Conservation (phyloP, 2,888 invertebrate species). For the Pheosia tremula region DNA sequence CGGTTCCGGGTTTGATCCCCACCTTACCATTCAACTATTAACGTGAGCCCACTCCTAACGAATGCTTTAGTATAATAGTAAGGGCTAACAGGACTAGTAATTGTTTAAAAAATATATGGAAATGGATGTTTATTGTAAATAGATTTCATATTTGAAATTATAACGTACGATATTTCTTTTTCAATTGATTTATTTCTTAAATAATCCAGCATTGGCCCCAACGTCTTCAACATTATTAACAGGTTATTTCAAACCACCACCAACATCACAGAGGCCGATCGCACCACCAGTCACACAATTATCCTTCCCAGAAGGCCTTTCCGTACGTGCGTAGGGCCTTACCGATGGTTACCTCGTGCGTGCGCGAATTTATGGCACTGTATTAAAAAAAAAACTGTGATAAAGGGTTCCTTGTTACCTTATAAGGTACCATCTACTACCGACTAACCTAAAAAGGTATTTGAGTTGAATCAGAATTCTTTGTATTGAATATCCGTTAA, state of each 20-base stretch:
- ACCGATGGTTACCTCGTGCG: constrained; percentile 22
- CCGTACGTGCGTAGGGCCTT: constrained; percentile 43
- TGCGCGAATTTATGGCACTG: constrained; percentile 24
- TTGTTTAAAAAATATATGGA: too few species aligned
- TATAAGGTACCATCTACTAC: background rate
- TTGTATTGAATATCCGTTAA: background rate
- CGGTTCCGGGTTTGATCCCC: too few species aligned
- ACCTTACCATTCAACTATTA: too few species aligned
- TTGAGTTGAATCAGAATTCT: background rate
- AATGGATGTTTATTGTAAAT: too few species aligned
- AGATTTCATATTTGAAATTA: too few species aligned
- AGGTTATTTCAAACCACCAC: background rate
- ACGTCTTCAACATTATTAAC: background rate
- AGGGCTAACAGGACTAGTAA: too few species aligned
- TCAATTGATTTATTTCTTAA: background rate
- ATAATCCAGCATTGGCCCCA: background rate
- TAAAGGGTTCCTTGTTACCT: constrained; percentile 11
- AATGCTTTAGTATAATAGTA: too few species aligned
- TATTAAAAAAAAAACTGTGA: constrained; percentile 13
- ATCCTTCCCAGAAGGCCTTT: constrained; percentile 39
- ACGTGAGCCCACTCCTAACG: too few species aligned
- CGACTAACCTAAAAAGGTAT: background rate
- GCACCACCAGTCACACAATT: background rate
- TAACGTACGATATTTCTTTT: too few species aligned
- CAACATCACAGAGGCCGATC: constrained; percentile 18